Evolutionary conservation across 92 coral and sea anemone genomes (phyloP).

Genomic region (Diadumene lineata): DNA sequence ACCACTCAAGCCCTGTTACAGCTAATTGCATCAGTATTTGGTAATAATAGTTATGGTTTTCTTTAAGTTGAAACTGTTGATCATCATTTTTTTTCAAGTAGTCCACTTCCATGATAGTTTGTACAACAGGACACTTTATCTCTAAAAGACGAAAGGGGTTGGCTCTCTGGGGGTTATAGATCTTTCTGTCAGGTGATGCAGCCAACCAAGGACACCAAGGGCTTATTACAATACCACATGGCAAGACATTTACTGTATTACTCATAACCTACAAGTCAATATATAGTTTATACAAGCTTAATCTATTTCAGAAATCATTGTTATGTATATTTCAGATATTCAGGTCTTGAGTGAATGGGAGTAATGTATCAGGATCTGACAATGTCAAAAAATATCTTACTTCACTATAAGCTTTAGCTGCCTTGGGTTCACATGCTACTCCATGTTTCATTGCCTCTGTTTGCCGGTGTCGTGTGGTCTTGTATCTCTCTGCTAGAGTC

Average conservation of each 20-base stretch:
- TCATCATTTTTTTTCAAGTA: slow-evolving; percentile 5
- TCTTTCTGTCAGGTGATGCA: slow-evolving; percentile 58
- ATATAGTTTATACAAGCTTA: too few relatives aligned
- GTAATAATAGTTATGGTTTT: slow-evolving; percentile 31
- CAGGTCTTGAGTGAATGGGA: too few relatives aligned
- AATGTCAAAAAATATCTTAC: background rate
- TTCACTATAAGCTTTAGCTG: slow-evolving; percentile 42
- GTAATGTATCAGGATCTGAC: too few relatives aligned
- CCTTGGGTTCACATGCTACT: slow-evolving; percentile 38
- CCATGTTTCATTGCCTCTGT: slow-evolving; percentile 50
- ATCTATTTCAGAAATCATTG: too few relatives aligned
- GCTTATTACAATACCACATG: slow-evolving; percentile 53
- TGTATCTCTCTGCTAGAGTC: slow-evolving; percentile 1
- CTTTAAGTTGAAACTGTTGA: slow-evolving; percentile 33
- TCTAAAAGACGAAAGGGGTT: slow-evolving; percentile 47
- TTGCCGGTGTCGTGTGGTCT: slow-evolving; percentile 34
- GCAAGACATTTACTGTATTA: slow-evolving; percentile 41
- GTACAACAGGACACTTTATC: slow-evolving; percentile 51
- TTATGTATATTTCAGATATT: too few relatives aligned
- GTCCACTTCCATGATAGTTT: slow-evolving; percentile 11
- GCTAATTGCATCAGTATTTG: slow-evolving; percentile 53
- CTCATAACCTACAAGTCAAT: slow-evolving; percentile 24
- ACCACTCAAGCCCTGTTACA: slow-evolving; percentile 47
- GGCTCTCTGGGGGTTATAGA: slow-evolving; percentile 25
- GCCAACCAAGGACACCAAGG: slow-evolving; percentile 50